Base-by-base conservation (phyloP, 1,140 invertebrate genomes). In the Berghia stephanieae region DNA sequence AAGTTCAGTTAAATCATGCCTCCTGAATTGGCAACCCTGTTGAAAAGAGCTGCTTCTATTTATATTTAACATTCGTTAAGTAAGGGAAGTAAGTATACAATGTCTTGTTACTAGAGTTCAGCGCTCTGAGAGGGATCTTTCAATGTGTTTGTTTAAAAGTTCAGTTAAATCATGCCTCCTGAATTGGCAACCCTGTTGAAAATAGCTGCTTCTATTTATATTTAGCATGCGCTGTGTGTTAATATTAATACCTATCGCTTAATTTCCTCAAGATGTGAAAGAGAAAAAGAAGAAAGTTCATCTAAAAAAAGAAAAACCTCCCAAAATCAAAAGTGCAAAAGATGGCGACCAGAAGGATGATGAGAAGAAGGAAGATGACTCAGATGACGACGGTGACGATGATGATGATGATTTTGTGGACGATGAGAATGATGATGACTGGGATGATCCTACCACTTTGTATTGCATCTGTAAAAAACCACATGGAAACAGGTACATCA, bases 401-500 rank as follows among this genome's bases (percentile, higher is more conserved):
- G 77, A 76, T 16, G 80, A 79, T n/a, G 16, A 75, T 67, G 79
- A 73, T 63, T 83, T 82, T 70, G 82, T 84, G 66, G 85, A 88
- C 73, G 86, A 87, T 79, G 81, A 80, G 44, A 82, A 84, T 77
- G 84, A 84, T 66, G 79, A 79, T n/a, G 88, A 92, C 79, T 93
- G 92, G 90, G 93, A 98, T 91, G 96, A 98, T 92, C 96, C 96
- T 3, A 93, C 96, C 81, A 94, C 95, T 89, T 90, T 98, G 34
- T 98, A 96, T 96, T 99, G 97, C 88, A 95, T 98, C 84, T 99
- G 97, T 87, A 93, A 94, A 83, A 94, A 96, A 84, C 97, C 96
- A 0, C 96, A 98, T 87, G 96, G 97, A 84, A 97, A 98, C 90
- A 92, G 96, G 89, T 90, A 79, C 69, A 34, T 2, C 16, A 18